phyloP scores from a whole-genome alignment of 2,888 invertebrate species.

The Drosophila robusta region DNA sequence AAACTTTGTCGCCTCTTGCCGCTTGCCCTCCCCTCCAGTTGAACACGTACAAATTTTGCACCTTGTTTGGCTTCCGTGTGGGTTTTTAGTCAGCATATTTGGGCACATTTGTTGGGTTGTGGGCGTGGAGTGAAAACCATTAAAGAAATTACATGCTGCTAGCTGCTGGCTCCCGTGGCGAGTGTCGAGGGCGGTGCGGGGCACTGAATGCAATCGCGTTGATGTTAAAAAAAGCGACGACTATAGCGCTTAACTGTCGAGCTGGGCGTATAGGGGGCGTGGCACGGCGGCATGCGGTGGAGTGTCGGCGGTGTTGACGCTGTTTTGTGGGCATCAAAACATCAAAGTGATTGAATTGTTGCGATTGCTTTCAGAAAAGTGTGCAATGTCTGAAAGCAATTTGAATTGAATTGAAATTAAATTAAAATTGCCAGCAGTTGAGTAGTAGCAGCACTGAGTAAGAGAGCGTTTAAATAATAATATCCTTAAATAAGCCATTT shows the following conservation, averaged over 20 bases:
- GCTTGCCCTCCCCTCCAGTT: constrained; percentile 1
- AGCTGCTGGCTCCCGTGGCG: constrained; percentile 38
- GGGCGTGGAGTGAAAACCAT: constrained; percentile 73
- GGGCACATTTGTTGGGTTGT: constrained; percentile 39
- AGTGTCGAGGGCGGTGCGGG: constrained; percentile 39
- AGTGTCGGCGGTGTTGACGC: constrained; percentile 34
- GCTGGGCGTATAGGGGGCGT: constrained; percentile 40
- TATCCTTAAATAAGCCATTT: constrained; percentile 11
- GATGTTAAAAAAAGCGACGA: constrained; percentile 69
- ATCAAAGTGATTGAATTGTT: constrained; percentile 83
- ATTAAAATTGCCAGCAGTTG: constrained; percentile 67
- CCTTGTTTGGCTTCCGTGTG: constrained; percentile 66
- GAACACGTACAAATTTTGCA: constrained; percentile 45
- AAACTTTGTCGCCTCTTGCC: constrained; percentile 14
- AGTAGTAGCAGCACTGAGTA: background rate
- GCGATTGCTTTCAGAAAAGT: constrained; percentile 77
- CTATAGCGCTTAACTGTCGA: constrained; percentile 73
- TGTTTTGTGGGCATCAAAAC: constrained; percentile 81
- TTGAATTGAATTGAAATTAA: constrained; percentile 74
- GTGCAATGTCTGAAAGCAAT: constrained; percentile 49
- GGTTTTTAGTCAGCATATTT: constrained; percentile 53
- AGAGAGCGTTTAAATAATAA: constrained; percentile 9
- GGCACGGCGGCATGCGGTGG: constrained; percentile 29
- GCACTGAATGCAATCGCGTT: constrained; percentile 73
- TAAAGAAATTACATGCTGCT: constrained; percentile 83